Evolutionary conservation across 2,888 invertebrate genomes (phyloP).

Genomic region (Onthophagus sagittarius): DNA sequence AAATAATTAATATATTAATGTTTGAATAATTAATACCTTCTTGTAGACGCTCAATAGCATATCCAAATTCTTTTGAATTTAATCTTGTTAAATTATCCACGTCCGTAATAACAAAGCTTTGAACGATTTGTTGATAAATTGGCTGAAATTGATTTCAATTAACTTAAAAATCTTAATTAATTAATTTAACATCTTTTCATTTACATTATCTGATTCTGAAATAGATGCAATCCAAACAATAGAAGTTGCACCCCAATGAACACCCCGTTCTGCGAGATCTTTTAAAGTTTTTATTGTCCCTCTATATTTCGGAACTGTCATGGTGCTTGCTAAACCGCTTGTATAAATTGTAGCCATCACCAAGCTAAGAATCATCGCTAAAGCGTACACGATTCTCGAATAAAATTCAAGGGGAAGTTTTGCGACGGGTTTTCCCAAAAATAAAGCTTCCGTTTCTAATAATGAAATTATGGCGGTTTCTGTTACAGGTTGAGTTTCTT

Average conservation of each 20-base stretch:
- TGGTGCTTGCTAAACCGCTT: slow-evolving; percentile 63
- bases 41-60: slow-evolving; percentile 61
- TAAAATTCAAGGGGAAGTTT: slow-evolving; percentile 9
- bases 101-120: slow-evolving; percentile 28
- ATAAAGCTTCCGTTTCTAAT: slow-evolving; percentile 29
- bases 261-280: slow-evolving; percentile 55
- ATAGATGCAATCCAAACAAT: slow-evolving; percentile 65
- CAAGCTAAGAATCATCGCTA: slow-evolving; percentile 53
- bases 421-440: slow-evolving; percentile 37
- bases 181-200: background rate
- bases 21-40: too few species aligned
- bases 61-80: slow-evolving; percentile 51
- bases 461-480: slow-evolving; percentile 5
- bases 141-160: slow-evolving; percentile 23
- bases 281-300: slow-evolving; percentile 60
- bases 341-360: slow-evolving; percentile 62
- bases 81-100: slow-evolving; percentile 29
- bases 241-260: slow-evolving; percentile 64
- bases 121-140: slow-evolving; percentile 27
- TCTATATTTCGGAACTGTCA: slow-evolving; percentile 63
- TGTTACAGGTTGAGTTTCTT: background rate
- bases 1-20: too few species aligned
- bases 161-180: background rate
- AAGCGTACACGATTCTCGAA: slow-evolving; percentile 17
- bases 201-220: slow-evolving; percentile 29